Base-by-base conservation (phyloP, 2,797 vertebrate genomes). In the Microctenopoma stevenorrisi region DNA sequence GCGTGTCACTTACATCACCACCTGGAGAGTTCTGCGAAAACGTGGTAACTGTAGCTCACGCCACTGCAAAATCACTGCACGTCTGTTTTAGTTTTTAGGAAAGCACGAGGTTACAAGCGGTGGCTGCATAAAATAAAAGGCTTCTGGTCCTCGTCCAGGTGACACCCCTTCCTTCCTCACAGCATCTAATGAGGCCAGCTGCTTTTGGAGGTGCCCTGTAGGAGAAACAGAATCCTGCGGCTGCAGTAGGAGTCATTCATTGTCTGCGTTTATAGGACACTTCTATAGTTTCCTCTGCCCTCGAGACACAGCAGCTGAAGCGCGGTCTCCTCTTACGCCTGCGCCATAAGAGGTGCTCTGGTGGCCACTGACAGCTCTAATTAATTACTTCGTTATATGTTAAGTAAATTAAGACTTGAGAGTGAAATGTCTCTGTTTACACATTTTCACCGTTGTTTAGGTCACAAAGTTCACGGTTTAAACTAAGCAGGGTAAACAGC, bases 201-300 rank as follows among this genome's bases (percentile, higher is more conserved):
- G 67, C 74, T 59, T 46, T 43, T 38, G 38, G 67, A 77, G 67
- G 42, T 68, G 71, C 47, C 73, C 69, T 65, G 43, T 71, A 52
- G 74, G 79, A 68, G 80, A 83, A 84, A 87, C 71, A 48, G 28
- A 75, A 77, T 40, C 83, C 73, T 43, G 47, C 43, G 18, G 63
- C 60, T 8, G 7, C 62, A 42, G 54, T 18, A n/a, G 25, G 22
- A 22, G 22, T 22, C 44, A n/a, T 51, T 66, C 76, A 76, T 66
- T 69, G 82, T 82, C 62, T 79, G 49, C 78, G 74, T 84, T 82
- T 87, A 78, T 68, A 57, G 76, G 78, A 47, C 46, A 42, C 86
- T 56, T 81, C 86, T 85, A 80, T 86, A 74, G 84, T 89, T 90
- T 79, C 84, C 22, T 22, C 44, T 76, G 76, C 51, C 85, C 85